Base-by-base conservation (phyloP, 2,797 vertebrate genomes). In the Urosaurus nigricauda region DNA sequence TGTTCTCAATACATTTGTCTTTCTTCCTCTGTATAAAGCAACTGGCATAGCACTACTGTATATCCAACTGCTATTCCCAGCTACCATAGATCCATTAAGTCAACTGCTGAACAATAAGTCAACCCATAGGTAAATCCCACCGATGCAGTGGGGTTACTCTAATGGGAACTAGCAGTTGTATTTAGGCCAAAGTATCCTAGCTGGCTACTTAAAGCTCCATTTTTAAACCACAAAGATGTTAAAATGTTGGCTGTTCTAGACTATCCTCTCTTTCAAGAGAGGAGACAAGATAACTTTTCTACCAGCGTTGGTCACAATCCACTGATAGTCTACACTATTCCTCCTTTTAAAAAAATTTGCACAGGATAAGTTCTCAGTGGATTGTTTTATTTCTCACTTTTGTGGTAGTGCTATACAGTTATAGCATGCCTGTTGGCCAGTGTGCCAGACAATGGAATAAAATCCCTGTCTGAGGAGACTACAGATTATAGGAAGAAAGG, bases 1-100 rank as follows among this genome's bases (percentile, higher is more conserved):
- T 83, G 29, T 94, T 94, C 93, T 91, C 86, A 85, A 92, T 94
- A 90, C 92, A 88, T 91, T 94, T 85, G 84, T 58, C 88, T 94
- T 94, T 53, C 89, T 91, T 92, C 29, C 47, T 87, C 79, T 89
- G 75, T 90, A 85, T 83, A 82, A 91, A 84, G 93, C 90, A 88
- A 87, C 53, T 89, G 79, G 58, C 77, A 85, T 74, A 68, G 3
- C 65, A 2, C 11, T 29, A n/a, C n/a, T n/a, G n/a, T n/a, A 68
- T 29, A 32, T 29, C 65, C 65, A 68, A 68, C 32, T 68, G 65
- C 65, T 68, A 68, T 3, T 2, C 65, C 65, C 19, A 60, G 5
- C 19, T 60, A 60, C 19, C 58, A 60, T 51, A 51, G 47, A 51
- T 51, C 47, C 47, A 51, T 51, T 9, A 51, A 51, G 47, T 51